Conservation (phyloP, 2,113 vertebrate species). For the Gallinago media region DNA sequence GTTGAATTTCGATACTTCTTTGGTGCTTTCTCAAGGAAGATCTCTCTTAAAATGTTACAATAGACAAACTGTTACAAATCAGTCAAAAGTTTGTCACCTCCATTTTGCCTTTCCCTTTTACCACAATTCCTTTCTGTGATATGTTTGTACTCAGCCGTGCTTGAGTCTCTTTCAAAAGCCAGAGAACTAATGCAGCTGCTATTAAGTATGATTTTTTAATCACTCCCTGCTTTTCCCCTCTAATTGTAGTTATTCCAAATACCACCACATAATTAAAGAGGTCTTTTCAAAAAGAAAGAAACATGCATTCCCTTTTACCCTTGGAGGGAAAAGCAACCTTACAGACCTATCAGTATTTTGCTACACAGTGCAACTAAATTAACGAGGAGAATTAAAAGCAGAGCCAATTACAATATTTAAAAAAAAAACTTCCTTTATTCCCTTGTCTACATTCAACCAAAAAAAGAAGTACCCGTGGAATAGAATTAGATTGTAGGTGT, state of each 20-base stretch:
- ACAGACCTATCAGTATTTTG: slow-evolving; percentile 42
- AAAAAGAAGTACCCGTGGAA: not conserved
- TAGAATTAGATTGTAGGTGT: slow-evolving; percentile 22
- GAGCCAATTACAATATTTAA: slow-evolving; percentile 45
- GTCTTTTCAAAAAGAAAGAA: slow-evolving; percentile 50
- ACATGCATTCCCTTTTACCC: slow-evolving; percentile 27
- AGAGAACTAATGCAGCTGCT: slow-evolving; percentile 58
- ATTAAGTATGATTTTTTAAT: slow-evolving; percentile 74
- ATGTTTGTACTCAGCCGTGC: not conserved
- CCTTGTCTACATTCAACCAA: not conserved
- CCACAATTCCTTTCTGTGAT: not conserved
- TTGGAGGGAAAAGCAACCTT: slow-evolving; percentile 46
- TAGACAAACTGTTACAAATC: not conserved
- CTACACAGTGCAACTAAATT: slow-evolving; percentile 35
- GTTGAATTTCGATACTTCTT: not conserved
- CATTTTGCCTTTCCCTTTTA: not conserved
- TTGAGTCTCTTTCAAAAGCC: slow-evolving; percentile 33
- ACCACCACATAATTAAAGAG: slow-evolving; percentile 58
- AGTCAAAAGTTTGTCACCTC: not conserved
- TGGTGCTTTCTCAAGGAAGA: not conserved
- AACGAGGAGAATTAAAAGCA: slow-evolving; percentile 9
- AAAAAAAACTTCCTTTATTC: not conserved
- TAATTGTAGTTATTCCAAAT: slow-evolving; percentile 71
- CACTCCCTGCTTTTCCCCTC: slow-evolving; percentile 58
- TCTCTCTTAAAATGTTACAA: not conserved